Evolutionary conservation across 2,113 vertebrate genomes (phyloP).

Genomic region (Athene cunicularia): DNA sequence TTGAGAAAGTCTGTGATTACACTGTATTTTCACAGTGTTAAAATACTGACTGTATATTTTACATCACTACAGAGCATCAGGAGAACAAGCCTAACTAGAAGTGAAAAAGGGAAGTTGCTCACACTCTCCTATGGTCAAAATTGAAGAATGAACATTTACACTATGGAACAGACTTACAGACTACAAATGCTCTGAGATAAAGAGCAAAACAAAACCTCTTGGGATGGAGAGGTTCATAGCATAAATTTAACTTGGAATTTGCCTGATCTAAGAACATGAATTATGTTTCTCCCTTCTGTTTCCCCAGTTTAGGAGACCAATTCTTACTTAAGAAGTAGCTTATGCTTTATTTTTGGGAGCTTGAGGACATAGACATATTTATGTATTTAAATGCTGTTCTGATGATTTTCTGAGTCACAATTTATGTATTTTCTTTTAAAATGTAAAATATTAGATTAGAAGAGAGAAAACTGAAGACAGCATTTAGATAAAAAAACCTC

Average conservation of each 20-base stretch:
- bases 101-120: background rate
- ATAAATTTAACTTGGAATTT: background rate
- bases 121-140: background rate
- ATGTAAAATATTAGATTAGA: background rate
- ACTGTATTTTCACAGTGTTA: background rate
- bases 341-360: background rate
- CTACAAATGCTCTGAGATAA: background rate
- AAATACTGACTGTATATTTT: background rate
- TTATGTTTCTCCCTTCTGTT: background rate
- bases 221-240: background rate
- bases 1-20: background rate
- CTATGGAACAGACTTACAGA: background rate
- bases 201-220: background rate
- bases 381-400: background rate
- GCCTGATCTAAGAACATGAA: background rate
- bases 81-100: background rate
- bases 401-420: background rate
- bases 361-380: background rate
- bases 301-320: background rate
- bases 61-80: background rate
- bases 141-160: background rate
- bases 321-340: background rate
- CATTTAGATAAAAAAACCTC: background rate
- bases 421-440: background rate
- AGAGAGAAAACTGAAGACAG: background rate